Evolutionary conservation across 1,140 invertebrate genomes (phyloP).

Genomic region (Olivierus martensii): DNA sequence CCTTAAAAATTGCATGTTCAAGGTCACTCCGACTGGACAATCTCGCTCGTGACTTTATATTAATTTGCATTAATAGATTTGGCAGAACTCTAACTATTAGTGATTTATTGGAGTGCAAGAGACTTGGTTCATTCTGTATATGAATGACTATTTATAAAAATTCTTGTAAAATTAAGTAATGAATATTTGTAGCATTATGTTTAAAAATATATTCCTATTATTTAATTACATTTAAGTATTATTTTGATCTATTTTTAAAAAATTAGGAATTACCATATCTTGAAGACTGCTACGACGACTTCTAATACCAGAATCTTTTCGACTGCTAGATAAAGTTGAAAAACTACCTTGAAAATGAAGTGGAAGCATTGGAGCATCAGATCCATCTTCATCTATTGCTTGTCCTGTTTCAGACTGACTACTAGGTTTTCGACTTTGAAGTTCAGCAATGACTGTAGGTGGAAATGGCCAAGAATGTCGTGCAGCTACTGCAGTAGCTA

Average conservation of each 20-base stretch:
- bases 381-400: not conserved
- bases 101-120: no score
- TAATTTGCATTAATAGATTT: no score
- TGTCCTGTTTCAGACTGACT: not conserved
- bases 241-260: not conserved
- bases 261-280: conserved; percentile 3
- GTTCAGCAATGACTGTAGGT: not conserved
- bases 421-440: not conserved
- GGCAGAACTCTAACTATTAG: no score
- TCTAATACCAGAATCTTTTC: conserved; percentile 73
- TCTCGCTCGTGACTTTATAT: no score
- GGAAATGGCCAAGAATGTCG: conserved; percentile 11
- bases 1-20: no score
- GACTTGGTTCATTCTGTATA: no score
- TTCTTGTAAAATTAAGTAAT: no score
- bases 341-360: not conserved
- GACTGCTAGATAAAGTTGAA: conserved; percentile 40
- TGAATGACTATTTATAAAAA: no score
- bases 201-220: no score
- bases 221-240: not conserved
- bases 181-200: no score
- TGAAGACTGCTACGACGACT: conserved; percentile 69
- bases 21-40: no score
- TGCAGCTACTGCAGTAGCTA: not conserved
- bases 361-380: not conserved